Evolutionary conservation across 2,113 vertebrate genomes (phyloP).

Genomic region (Seriola quinqueradiata): DNA sequence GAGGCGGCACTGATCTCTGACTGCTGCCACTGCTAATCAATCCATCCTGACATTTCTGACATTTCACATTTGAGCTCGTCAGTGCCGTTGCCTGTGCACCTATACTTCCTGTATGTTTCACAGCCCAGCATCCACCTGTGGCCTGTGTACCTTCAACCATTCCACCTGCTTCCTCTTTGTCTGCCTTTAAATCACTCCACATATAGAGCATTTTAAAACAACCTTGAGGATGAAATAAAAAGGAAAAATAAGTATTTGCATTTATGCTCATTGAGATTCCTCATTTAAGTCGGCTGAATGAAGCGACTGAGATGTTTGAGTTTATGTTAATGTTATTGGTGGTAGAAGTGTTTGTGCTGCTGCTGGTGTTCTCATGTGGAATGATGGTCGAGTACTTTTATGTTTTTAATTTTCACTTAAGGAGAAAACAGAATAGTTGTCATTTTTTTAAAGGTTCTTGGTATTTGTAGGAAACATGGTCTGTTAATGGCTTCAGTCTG

Average conservation of each 20-base stretch:
- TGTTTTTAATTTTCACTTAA: not conserved
- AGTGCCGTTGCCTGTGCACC: slow-evolving; percentile 10
- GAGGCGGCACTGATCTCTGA: not conserved
- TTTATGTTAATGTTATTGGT: not conserved
- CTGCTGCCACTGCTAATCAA: too few species aligned
- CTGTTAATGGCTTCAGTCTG: not conserved
- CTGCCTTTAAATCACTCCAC: not conserved
- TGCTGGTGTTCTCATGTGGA: not conserved
- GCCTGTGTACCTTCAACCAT: not conserved
- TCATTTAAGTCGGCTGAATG: slow-evolving; percentile 25
- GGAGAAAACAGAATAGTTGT: not conserved
- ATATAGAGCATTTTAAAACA: slow-evolving; percentile 9
- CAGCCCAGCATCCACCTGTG: slow-evolving; percentile 14
- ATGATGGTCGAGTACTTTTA: not conserved
- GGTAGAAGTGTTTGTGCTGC: not conserved
- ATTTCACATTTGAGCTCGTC: not conserved
- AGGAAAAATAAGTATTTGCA: slow-evolving; percentile 23
- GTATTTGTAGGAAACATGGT: not conserved
- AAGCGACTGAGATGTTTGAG: not conserved
- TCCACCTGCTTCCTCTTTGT: slow-evolving; percentile 6
- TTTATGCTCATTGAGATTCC: slow-evolving; percentile 31
- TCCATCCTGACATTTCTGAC: not conserved
- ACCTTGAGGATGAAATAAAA: slow-evolving; percentile 30
- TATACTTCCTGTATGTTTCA: not conserved
- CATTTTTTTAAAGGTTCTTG: not conserved